Base-by-base conservation (phyloP, 2,113 vertebrate genomes). In the Lichenostomus cassidix region DNA sequence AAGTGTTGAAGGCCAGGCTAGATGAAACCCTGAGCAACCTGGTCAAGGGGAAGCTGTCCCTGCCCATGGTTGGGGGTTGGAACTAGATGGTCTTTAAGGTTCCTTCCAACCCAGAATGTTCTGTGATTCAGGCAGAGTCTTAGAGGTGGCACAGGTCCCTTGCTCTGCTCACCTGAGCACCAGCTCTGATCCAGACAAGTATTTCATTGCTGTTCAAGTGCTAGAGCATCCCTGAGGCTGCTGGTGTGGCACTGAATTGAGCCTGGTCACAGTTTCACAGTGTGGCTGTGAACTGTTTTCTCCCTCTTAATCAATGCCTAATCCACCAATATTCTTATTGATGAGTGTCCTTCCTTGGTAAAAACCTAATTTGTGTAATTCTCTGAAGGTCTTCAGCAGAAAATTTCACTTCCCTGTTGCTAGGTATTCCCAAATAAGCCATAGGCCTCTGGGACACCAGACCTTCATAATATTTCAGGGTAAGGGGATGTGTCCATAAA, bases 171-270 rank as follows among this genome's bases (percentile, higher is more conserved):
- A 10, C 33, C 6, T 17, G 33, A 24, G 15, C 6, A 6, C 17
- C 18, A 20, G 7, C 18, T 70, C 50, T 47, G 60, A 58, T 50
- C n/a, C 70, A 24, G 50, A 13, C 13, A 42, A 58, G n/a, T 3
- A 2, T 41, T 83, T 58, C 4, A 0, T 11, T 69, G 42, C 39
- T 49, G 56, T 63, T 71, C 42, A 2, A 0, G 0, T 41, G 28
- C 78, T 44, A 20, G 31, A 87, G 52, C 70, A 63, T 64, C 52
- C 28, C 55, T 47, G 42, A 44, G 71, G 33, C 41, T 86, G 58
- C 41, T 25, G 19, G 46, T 29, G 20, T 62, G 64, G 15, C 55
- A 24, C 31, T 41, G 39, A 44, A 8, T 0, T 31, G 49, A 59
- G 37, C 10, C 20, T 85, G 75, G 33, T 67, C 37, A 7, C 8